Percentiles rank a stretch among this genome's conserved stretches.
These are phyloP conservation scores for Empidonax traillii DNA, from an alignment of 2,113 vertebrate genomes.

Conservation along the genomic window DNA sequence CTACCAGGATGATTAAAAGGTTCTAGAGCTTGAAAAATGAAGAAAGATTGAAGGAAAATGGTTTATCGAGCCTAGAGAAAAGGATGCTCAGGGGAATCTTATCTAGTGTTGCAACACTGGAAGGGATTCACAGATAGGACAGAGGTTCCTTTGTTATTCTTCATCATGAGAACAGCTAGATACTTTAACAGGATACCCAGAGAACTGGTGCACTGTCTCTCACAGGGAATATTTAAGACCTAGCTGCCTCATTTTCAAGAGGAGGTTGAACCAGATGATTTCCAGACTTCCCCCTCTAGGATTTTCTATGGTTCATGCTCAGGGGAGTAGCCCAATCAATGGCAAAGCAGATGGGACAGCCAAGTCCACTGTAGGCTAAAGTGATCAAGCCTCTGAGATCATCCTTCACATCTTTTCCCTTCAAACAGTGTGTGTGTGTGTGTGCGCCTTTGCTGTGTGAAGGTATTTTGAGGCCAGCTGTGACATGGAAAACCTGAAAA, in stretches of 20 bases:
- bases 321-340: neutral
- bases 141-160: neutral
- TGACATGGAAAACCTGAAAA: neutral
- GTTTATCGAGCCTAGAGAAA: neutral
- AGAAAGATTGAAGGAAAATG: neutral
- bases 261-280: neutral
- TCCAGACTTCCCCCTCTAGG: neutral
- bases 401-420: neutral
- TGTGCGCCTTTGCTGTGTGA: neutral
- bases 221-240: neutral
- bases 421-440: neutral
- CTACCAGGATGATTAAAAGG: neutral
- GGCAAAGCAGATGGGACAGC: neutral
- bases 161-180: neutral
- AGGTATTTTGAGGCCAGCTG: neutral
- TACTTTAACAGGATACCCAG: neutral
- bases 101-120: neutral
- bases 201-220: neutral
- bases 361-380: neutral
- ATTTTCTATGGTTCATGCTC: neutral
- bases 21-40: neutral
- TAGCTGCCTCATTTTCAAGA: neutral
- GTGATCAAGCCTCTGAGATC: neutral
- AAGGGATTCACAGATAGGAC: neutral
- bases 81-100: neutral